Conservation (phyloP, 1,140 invertebrate genomes). For the Drosophila parvula region DNA sequence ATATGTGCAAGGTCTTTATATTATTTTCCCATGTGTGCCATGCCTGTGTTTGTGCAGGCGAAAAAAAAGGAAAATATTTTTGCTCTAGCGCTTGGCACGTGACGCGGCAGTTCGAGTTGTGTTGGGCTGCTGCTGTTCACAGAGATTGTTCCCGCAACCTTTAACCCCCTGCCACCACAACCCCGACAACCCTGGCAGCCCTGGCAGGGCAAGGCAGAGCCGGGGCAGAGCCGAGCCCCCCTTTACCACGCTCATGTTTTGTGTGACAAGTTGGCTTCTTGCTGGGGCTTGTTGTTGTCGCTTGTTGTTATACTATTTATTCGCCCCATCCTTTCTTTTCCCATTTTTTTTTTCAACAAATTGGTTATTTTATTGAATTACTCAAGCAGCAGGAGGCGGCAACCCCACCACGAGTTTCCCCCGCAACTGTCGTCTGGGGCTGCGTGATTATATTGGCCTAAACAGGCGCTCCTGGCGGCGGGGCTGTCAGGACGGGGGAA, state of each 20-base stretch:
- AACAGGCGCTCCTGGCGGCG: conserved; percentile 31
- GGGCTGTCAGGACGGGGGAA: not conserved
- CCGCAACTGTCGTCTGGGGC: conserved; percentile 30
- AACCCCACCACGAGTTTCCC: conserved; percentile 10
- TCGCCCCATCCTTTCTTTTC: conserved; percentile 9
- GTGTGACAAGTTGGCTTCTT: conserved; percentile 72
- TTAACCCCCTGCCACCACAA: conserved; percentile 11
- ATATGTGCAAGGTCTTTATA: conserved; percentile 39
- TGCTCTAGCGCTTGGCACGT: conserved; percentile 75
- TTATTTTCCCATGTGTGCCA: conserved; percentile 18
- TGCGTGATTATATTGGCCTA: conserved; percentile 77
- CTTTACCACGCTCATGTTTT: conserved; percentile 21
- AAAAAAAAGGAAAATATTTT: conserved; percentile 64
- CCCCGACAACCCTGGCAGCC: not conserved
- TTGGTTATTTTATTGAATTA: conserved; percentile 83
- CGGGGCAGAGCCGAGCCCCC: no score
- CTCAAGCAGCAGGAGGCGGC: conserved; percentile 76
- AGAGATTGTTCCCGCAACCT: conserved; percentile 46
- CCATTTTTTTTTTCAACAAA: conserved; percentile 71
- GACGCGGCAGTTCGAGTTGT: conserved; percentile 61
- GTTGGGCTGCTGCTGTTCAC: conserved; percentile 57
- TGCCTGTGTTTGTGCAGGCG: conserved; percentile 27
- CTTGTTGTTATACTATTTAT: conserved; percentile 47
- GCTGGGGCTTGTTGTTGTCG: conserved; percentile 56
- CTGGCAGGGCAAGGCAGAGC: not conserved